These are phyloP conservation scores for Tipula vernalis DNA, from an alignment of 2,888 invertebrate species.

Conservation along the genomic window DNA sequence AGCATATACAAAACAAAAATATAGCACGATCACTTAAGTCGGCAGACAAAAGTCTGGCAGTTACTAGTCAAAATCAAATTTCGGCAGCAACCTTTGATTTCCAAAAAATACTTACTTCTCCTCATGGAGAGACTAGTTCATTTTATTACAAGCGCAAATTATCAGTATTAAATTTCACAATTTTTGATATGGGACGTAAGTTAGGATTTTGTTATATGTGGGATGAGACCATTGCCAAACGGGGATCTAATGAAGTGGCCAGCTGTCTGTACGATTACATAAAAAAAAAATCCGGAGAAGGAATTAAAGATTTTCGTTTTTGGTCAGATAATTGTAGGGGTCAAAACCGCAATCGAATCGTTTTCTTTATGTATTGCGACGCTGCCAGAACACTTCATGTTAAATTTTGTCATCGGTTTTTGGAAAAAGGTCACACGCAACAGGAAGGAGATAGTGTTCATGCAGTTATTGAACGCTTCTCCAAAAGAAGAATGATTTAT, in stretches of 20 bases:
- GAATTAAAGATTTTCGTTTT: conserved; percentile 20
- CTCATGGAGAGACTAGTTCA: neutral
- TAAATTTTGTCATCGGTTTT: conserved; percentile 20
- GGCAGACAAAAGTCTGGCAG: no score
- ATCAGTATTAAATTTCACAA: neutral
- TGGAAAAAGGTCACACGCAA: conserved; percentile 22
- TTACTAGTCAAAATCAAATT: no score
- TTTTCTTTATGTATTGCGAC: conserved; percentile 20
- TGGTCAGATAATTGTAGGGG: conserved; percentile 20
- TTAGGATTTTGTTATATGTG: neutral
- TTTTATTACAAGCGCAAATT: neutral
- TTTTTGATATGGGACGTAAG: neutral
- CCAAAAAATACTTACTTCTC: neutral
- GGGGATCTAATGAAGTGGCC: neutral
- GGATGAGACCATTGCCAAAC: no score
- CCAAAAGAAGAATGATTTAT: conserved; percentile 16
- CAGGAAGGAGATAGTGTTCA: conserved; percentile 22
- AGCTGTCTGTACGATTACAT: neutral
- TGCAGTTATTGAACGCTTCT: conserved; percentile 19
- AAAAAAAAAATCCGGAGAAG: conserved; percentile 12
- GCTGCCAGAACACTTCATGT: conserved; percentile 18
- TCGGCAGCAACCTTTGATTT: neutral
- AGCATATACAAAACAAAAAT: neutral
- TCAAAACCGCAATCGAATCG: conserved; percentile 18
- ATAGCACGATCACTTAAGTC: neutral